A percentile compares a stretch with the other conserved stretches of the same genome.
Evolutionary conservation across 1,140 invertebrate genomes (phyloP).

Genomic region (Pectinophora gossypiella): DNA sequence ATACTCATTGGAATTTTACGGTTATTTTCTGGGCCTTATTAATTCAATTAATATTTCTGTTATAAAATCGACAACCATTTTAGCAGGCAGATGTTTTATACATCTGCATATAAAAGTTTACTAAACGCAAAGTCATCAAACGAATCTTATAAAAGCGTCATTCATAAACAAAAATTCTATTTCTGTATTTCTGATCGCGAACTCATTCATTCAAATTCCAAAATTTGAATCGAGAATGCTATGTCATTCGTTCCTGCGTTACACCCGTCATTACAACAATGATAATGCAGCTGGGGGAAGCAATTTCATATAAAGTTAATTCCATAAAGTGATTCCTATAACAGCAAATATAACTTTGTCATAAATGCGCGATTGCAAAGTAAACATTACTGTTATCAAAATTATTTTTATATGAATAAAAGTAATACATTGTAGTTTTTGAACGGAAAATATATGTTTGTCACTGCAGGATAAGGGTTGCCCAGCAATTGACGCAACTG

Average conservation of each 20-base stretch:
- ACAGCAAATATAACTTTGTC: no score
- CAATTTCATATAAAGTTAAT: no score
- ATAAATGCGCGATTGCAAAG: neutral
- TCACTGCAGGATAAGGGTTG: neutral
- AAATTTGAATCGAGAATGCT: slow-evolving; percentile 52
- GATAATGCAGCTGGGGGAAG: no score
- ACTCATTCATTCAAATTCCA: slow-evolving; percentile 56
- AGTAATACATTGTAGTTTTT: neutral
- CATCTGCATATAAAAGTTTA: slow-evolving; percentile 17
- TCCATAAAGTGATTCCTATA: no score
- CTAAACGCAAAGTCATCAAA: slow-evolving; percentile 15
- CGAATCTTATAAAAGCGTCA: slow-evolving; percentile 21
- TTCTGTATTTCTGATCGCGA: slow-evolving; percentile 37
- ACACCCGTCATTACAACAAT: no score
- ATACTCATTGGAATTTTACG: neutral
- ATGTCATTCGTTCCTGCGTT: slow-evolving; percentile 51
- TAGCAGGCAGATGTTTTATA: neutral
- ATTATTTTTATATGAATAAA: neutral
- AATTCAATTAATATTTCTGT: no score
- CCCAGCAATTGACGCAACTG: slow-evolving; percentile 53
- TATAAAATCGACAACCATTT: neutral
- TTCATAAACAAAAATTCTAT: slow-evolving; percentile 15
- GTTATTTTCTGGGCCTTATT: neutral
- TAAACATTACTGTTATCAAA: neutral
- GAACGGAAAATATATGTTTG: neutral